Conservation (phyloP, 2,888 invertebrate genomes). For the Trichogramma evanescens region DNA sequence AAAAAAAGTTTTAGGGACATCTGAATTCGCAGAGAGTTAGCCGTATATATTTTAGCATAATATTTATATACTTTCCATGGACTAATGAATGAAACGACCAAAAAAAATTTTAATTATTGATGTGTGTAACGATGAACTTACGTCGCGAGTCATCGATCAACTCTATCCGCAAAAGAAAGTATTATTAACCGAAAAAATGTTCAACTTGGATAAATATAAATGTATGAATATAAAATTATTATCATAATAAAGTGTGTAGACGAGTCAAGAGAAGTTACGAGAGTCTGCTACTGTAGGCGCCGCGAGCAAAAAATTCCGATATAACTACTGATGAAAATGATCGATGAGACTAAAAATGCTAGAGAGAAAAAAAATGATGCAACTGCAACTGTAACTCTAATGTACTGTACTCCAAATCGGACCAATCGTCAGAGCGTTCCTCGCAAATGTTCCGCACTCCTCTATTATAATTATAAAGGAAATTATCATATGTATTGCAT, state of each 20-base stretch:
- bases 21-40: no score
- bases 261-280: no score
- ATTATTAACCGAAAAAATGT: constrained; percentile 3
- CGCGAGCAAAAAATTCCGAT: background rate
- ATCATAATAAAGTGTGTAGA: background rate
- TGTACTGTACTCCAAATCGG: constrained; percentile 9
- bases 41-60: no score
- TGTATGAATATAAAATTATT: background rate
- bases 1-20: no score
- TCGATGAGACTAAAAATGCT: background rate
- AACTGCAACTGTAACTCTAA: no score
- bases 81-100: no score
- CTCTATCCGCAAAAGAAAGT: constrained; percentile 9
- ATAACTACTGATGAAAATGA: background rate
- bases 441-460: constrained; percentile 12
- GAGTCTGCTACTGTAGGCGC: no score
- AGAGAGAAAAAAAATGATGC: background rate
- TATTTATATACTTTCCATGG: no score
- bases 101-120: no score
- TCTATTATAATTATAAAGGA: no score
- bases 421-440: constrained; percentile 22
- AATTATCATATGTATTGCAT: no score
- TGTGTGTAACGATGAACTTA: background rate
- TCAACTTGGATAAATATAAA: background rate
- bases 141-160: constrained; percentile 8